Conservation (phyloP, 2,888 invertebrate genomes). For the Eudemis profundana region DNA sequence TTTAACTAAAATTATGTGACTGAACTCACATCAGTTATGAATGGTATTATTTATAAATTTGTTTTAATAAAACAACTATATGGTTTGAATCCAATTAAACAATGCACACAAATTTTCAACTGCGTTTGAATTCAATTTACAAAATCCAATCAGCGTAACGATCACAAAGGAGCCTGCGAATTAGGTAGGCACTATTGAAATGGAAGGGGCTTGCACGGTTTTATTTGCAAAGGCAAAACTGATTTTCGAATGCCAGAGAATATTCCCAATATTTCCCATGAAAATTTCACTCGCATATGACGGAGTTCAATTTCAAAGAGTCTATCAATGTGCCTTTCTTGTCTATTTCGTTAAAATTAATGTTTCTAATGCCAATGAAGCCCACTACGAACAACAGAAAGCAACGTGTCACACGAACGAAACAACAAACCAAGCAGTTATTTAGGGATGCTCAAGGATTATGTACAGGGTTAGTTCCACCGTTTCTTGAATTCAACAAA, state of each 20-base stretch:
- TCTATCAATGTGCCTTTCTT: background rate
- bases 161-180: constrained; percentile 48
- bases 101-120: background rate
- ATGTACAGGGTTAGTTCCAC: constrained; percentile 59
- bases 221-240: constrained; percentile 39
- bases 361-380: constrained; percentile 6
- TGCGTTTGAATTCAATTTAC: background rate
- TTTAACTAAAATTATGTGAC: too few relatives aligned
- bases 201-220: constrained; percentile 34
- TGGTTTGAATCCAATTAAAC: background rate
- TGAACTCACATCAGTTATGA: too few relatives aligned
- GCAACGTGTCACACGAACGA: constrained; percentile 66
- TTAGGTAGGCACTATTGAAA: constrained; percentile 33
- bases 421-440: constrained; percentile 67
- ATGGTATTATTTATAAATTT: background rate
- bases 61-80: background rate
- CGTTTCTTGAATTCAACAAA: constrained; percentile 65
- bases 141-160: constrained; percentile 33
- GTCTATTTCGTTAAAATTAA: background rate
- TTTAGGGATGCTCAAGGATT: constrained; percentile 62
- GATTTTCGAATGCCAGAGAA: constrained; percentile 33
- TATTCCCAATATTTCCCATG: constrained; percentile 26
- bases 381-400: constrained; percentile 63
- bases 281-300: constrained; percentile 30
- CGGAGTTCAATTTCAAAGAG: background rate